Evolutionary conservation across 1,140 invertebrate species (phyloP).

Genomic region (Oncopeltus fasciatus): DNA sequence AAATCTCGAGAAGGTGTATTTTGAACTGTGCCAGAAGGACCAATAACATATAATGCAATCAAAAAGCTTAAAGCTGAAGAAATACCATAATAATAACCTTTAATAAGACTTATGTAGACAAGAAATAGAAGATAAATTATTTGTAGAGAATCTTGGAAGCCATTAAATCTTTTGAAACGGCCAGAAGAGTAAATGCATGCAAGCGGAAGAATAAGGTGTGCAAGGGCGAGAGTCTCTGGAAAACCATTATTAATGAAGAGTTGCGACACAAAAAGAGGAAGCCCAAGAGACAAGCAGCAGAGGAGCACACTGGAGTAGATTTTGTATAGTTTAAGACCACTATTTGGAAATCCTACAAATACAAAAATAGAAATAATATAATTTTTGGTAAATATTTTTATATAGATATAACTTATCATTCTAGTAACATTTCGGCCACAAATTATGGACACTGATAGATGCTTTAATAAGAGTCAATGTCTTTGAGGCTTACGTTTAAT

Average conservation of each 20-base stretch:
- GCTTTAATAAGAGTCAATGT: too few species aligned
- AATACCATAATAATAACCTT: constrained; percentile 15
- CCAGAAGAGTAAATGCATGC: background rate
- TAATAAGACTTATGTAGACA: constrained; percentile 13
- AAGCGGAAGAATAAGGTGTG: constrained; percentile 10
- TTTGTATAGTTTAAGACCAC: constrained; percentile 6
- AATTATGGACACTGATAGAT: too few species aligned
- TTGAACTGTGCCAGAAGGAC: constrained; percentile 11
- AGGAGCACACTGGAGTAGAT: constrained; percentile 1
- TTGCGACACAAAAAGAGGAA: constrained; percentile 16
- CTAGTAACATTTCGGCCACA: too few species aligned
- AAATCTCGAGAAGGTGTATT: constrained; percentile 16
- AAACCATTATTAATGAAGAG: constrained; percentile 13
- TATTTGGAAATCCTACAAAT: background rate
- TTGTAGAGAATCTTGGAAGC: constrained; percentile 9
- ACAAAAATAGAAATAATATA: background rate
- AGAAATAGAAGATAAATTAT: constrained; percentile 10
- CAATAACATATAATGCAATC: constrained; percentile 14
- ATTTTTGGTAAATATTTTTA: background rate
- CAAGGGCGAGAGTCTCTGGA: constrained; percentile 1
- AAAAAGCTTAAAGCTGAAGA: constrained; percentile 15
- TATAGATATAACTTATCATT: too few species aligned
- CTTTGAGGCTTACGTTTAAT: too few species aligned
- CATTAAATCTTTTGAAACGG: background rate
- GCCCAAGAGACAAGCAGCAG: constrained; percentile 6